These are phyloP conservation scores for Phragmatobia fuliginosa DNA, from an alignment of 2,888 invertebrate genomes.

Conservation along the genomic window DNA sequence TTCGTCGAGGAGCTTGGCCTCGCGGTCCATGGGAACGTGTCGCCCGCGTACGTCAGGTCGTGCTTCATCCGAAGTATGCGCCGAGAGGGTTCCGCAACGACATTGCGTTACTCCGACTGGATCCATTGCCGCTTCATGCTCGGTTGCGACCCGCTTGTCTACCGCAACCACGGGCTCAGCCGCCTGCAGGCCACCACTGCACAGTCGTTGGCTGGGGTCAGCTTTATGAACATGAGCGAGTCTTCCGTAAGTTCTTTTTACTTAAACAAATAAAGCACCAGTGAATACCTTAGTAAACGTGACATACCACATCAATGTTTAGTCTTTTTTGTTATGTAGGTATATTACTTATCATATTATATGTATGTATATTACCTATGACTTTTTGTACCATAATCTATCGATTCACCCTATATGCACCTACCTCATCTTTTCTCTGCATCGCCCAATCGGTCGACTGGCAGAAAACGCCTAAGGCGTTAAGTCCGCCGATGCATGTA, in stretches of 20 bases:
- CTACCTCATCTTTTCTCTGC: too few relatives aligned
- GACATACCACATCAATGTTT: background rate
- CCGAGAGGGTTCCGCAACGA: constrained; percentile 93
- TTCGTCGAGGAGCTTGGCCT: constrained; percentile 90
- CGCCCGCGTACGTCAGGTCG: constrained; percentile 87
- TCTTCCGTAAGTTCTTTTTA: constrained; percentile 90
- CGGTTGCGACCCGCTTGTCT: constrained; percentile 80
- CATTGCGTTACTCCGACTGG: constrained; percentile 89
- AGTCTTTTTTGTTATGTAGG: too few relatives aligned
- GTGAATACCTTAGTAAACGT: background rate
- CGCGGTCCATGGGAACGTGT: constrained; percentile 92
- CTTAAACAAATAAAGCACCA: background rate
- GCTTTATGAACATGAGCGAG: constrained; percentile 91
- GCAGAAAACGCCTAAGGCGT: too few relatives aligned
- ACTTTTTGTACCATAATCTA: too few relatives aligned
- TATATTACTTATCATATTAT: too few relatives aligned
- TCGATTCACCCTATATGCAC: too few relatives aligned
- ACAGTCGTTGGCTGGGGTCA: constrained; percentile 95
- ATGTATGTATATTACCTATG: too few relatives aligned
- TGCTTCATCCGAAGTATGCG: constrained; percentile 91
- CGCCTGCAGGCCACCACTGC: constrained; percentile 89
- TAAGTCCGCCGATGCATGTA: too few relatives aligned
- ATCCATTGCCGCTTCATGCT: constrained; percentile 85
- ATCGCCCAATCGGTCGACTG: too few relatives aligned
- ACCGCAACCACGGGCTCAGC: constrained; percentile 86